Percentiles rank a stretch among this genome's conserved stretches.
phyloP scores from a whole-genome alignment of 2,113 vertebrate genomes.

The Passerina amoena region DNA sequence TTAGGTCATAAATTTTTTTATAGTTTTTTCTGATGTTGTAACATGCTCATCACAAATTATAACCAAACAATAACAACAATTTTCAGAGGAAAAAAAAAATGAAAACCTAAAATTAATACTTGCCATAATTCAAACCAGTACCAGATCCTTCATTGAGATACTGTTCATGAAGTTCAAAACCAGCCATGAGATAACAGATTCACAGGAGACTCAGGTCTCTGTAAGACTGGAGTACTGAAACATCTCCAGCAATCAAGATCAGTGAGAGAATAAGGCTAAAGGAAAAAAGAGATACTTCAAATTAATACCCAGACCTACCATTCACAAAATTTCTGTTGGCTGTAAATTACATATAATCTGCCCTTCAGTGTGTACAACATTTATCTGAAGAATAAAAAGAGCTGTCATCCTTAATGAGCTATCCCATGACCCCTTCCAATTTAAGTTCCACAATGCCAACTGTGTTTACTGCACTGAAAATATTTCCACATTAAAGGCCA shows the following conservation, averaged over 20 bases:
- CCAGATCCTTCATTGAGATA: background rate
- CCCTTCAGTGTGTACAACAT: background rate
- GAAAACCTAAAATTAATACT: background rate
- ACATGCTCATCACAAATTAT: background rate
- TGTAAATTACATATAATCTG: background rate
- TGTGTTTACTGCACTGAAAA: constrained; percentile 8
- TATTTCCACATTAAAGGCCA: background rate
- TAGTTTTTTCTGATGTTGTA: background rate
- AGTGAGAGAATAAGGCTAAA: constrained; percentile 10
- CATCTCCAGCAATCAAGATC: background rate
- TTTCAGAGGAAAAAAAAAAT: background rate
- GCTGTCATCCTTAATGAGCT: background rate
- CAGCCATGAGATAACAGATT: background rate
- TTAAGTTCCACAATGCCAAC: constrained; percentile 2
- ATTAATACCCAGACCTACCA: background rate
- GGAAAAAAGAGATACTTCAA: background rate
- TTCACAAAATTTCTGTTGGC: background rate
- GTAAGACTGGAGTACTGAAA: background rate
- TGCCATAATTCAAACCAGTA: background rate
- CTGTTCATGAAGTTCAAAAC: background rate
- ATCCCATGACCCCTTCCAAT: background rate
- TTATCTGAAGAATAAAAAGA: constrained; percentile 20
- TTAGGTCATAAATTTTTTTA: background rate
- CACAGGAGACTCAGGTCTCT: background rate
- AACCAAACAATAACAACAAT: background rate